Evolutionary conservation across 1,140 invertebrate species (phyloP).

Genomic region (Caerostris darwini): DNA sequence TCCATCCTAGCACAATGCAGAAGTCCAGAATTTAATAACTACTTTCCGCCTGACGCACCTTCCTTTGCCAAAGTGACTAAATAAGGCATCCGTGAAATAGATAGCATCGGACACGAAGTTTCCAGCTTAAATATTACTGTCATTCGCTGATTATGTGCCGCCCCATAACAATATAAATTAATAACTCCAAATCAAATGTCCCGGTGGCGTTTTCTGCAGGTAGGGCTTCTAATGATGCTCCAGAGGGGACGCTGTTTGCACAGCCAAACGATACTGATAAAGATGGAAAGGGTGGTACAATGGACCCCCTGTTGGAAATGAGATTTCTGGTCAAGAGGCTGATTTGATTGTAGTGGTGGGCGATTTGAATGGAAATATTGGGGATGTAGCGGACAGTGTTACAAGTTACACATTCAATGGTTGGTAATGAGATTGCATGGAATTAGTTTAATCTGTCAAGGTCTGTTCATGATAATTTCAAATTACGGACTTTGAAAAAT

Average conservation of each 20-base stretch:
- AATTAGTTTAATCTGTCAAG: too few species aligned
- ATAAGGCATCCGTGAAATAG: constrained; percentile 25
- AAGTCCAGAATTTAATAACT: constrained; percentile 13
- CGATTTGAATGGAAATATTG: constrained; percentile 14
- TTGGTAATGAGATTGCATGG: too few species aligned
- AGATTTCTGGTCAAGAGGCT: background rate
- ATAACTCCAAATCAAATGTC: constrained; percentile 48
- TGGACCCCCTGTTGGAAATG: background rate
- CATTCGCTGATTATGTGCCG: constrained; percentile 25
- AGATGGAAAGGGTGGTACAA: background rate
- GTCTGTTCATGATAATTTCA: too few species aligned
- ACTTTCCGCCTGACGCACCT: background rate
- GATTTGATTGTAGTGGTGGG: background rate
- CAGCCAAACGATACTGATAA: constrained; percentile 11
- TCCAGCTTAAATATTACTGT: constrained; percentile 60
- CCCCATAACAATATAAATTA: constrained; percentile 58
- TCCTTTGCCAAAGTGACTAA: background rate
- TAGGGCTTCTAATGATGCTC: constrained; percentile 1
- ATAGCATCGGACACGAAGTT: background rate
- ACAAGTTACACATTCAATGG: too few species aligned
- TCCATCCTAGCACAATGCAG: background rate
- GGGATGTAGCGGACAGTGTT: too few species aligned
- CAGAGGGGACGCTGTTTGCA: constrained; percentile 12
- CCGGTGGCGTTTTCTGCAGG: constrained; percentile 32
- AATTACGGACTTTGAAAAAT: too few species aligned